phyloP scores from a whole-genome alignment of 2,113 vertebrate genomes.

The Alectura lathami region DNA sequence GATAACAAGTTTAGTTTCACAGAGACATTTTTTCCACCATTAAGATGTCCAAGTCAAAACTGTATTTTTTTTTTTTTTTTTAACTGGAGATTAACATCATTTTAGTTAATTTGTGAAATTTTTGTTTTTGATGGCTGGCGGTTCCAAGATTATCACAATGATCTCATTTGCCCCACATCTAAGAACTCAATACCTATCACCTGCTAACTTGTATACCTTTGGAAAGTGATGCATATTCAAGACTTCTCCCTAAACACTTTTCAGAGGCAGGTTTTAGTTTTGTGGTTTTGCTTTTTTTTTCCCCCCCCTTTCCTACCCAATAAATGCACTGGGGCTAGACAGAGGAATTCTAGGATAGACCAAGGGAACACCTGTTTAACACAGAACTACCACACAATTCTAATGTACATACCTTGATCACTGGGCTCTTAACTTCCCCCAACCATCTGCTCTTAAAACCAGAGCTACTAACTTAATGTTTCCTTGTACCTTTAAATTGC shows the following conservation, averaged over 20 bases:
- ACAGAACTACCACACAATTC: neutral
- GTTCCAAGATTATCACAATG: neutral
- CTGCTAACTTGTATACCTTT: neutral
- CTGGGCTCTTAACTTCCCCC: neutral
- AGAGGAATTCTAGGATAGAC: neutral
- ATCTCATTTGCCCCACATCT: fast-evolving
- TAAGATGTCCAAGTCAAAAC: neutral
- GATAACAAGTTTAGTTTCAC: neutral
- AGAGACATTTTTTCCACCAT: neutral
- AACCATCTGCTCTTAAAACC: neutral
- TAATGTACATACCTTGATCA: neutral
- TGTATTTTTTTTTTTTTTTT: neutral
- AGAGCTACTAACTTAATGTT: neutral
- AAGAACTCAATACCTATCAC: neutral
- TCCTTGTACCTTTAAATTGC: neutral
- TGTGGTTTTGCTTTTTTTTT: fast-evolving
- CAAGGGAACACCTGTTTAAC: neutral
- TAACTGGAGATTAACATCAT: neutral
- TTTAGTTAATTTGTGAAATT: neutral
- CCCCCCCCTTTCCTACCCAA: neutral
- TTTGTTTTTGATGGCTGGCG: neutral
- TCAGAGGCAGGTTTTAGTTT: neutral
- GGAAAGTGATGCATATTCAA: neutral
- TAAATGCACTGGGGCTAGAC: neutral
- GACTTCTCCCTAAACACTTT: neutral